Conservation (phyloP, 2,888 invertebrate genomes). For the Eupithecia tripunctaria region DNA sequence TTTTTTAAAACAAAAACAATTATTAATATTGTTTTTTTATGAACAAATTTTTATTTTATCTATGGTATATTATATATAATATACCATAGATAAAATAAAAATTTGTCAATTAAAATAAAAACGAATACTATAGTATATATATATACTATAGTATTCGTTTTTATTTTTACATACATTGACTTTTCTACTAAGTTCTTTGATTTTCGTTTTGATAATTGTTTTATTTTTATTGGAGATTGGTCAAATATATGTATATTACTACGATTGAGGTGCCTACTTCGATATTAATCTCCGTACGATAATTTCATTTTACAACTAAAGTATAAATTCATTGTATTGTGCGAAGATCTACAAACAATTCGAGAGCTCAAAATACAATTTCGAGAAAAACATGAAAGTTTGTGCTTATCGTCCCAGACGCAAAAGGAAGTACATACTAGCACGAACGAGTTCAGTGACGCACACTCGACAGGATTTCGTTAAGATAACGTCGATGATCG, state of each 20-base stretch:
- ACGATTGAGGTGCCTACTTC: not conserved
- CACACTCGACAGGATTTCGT: conserved; percentile 52
- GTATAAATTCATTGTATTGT: not conserved
- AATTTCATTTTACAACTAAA: not conserved
- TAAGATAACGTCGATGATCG: conserved; percentile 54
- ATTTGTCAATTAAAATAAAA: no score
- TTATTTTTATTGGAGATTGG: not conserved
- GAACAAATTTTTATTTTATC: no score
- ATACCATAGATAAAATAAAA: no score
- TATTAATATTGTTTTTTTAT: no score
- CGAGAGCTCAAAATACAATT: not conserved
- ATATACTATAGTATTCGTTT: no score
- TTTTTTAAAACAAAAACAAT: no score
- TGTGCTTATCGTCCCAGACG: conserved; percentile 4
- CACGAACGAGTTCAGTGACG: conserved; percentile 43
- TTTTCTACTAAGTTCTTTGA: no score
- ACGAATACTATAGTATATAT: no score
- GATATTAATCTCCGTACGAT: not conserved
- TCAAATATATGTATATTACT: not conserved
- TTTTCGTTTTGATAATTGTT: not conserved
- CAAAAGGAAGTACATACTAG: not conserved
- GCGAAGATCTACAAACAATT: not conserved
- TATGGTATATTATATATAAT: no score
- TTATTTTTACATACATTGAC: no score
- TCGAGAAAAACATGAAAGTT: not conserved